A percentile compares a stretch with the other conserved stretches of the same genome.
Evolutionary conservation across 2,888 invertebrate genomes (phyloP).

Genomic region (Atherix ibis): DNA sequence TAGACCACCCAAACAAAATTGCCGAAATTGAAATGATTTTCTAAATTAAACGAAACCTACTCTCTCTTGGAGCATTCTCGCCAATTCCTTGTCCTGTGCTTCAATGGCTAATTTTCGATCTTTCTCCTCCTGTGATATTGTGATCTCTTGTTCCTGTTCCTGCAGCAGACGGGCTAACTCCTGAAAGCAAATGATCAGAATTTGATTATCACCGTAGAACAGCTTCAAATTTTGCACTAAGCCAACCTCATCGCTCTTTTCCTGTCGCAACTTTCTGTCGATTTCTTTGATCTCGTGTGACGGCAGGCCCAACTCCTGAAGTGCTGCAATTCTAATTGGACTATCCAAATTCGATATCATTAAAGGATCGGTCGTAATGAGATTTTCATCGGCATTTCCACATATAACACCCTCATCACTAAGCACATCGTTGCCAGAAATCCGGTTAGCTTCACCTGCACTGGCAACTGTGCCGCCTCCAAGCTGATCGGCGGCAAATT

Average conservation of each 20-base stretch:
- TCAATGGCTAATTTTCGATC: constrained; percentile 59
- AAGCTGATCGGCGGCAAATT: constrained; percentile 4
- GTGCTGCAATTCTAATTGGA: constrained; percentile 14
- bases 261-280: constrained; percentile 44
- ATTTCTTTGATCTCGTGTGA: constrained; percentile 39
- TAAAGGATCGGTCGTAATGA: too few relatives aligned
- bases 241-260: constrained; percentile 53
- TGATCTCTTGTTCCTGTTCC: constrained; percentile 51
- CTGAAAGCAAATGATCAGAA: constrained; percentile 25
- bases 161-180: constrained; percentile 59
- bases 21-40: background rate
- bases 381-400: background rate
- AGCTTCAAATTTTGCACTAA: background rate
- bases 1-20: constrained; percentile 25
- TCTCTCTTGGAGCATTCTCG: constrained; percentile 57
- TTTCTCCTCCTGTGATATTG: constrained; percentile 37
- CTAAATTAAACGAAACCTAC: constrained; percentile 14
- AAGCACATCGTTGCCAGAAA: background rate
- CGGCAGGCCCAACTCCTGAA: constrained; percentile 35
- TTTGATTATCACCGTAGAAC: background rate
- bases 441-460: constrained; percentile 7
- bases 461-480: constrained; percentile 9
- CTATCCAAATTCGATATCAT: constrained; percentile 3
- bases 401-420: too few relatives aligned
- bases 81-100: constrained; percentile 64